Evolutionary conservation across 2,888 invertebrate genomes (phyloP).

Genomic region (Drosophila kokeensis): DNA sequence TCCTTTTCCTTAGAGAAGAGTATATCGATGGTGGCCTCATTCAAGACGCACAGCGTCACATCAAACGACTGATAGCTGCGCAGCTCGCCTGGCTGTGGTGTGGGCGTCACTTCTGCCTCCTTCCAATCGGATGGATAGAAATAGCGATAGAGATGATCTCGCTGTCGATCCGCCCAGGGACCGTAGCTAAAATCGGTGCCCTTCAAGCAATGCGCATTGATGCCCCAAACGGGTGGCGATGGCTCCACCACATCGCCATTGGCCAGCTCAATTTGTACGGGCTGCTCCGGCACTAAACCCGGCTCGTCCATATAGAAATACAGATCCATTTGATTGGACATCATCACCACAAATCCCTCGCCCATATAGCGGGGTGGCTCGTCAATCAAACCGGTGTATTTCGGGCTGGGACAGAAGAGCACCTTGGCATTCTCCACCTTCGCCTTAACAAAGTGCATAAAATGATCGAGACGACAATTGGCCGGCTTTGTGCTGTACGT

Average conservation of each 20-base stretch:
- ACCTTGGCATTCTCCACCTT: slow-evolving; percentile 98
- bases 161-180: slow-evolving; percentile 99
- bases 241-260: slow-evolving; percentile 97
- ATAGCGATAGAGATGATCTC: slow-evolving; percentile 97
- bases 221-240: slow-evolving; percentile 97
- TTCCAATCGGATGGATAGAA: slow-evolving; percentile 97
- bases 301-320: slow-evolving; percentile 99
- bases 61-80: slow-evolving; percentile 96
- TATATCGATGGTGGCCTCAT: slow-evolving; percentile 97
- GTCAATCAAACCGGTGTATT: slow-evolving; percentile 96
- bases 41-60: slow-evolving; percentile 94
- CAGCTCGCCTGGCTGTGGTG: slow-evolving; percentile 94
- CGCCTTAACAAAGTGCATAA: slow-evolving; percentile 98
- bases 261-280: slow-evolving; percentile 94
- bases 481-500: slow-evolving; percentile 98
- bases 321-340: slow-evolving; percentile 96
- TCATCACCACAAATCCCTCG: slow-evolving; percentile 98
- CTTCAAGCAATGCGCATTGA: slow-evolving; percentile 97
- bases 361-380: slow-evolving; percentile 99
- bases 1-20: slow-evolving; percentile 96
- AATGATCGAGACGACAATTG: slow-evolving; percentile 95
- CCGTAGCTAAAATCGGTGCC: slow-evolving; percentile 98
- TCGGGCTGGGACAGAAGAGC: slow-evolving; percentile 97
- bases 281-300: slow-evolving; percentile 95
- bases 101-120: slow-evolving; percentile 91